Evolutionary conservation across 1,140 invertebrate genomes (phyloP).

Genomic region (Euglossa dilemma): DNA sequence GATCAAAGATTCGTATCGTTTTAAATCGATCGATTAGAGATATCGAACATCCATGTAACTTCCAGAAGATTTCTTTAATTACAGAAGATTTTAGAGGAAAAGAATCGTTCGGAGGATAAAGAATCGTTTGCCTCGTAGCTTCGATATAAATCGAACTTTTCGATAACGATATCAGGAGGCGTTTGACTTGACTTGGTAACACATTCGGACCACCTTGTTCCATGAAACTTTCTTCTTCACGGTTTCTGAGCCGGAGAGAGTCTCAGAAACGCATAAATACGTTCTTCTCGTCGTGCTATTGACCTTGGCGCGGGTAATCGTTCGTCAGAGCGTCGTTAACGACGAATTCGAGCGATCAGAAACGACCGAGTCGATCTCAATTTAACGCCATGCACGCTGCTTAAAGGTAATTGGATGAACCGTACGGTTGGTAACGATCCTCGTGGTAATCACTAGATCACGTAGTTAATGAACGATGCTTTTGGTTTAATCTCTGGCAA

Average conservation of each 20-base stretch:
- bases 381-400: not conserved
- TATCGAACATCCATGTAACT: no score
- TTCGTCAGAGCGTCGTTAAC: not conserved
- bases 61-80: no score
- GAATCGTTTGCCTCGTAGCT: not conserved
- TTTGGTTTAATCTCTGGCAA: not conserved
- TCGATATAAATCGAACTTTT: not conserved
- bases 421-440: not conserved
- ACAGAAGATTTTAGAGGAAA: no score
- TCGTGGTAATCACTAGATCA: not conserved
- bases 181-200: not conserved
- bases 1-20: no score
- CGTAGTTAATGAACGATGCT: not conserved
- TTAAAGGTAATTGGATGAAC: constrained; percentile 1
- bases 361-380: not conserved
- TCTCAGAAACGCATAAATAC: constrained; percentile 14
- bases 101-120: not conserved
- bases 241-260: constrained; percentile 62
- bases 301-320: constrained; percentile 2
- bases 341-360: not conserved
- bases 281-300: not conserved
- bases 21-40: no score
- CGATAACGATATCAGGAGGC: not conserved
- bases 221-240: constrained; percentile 58
- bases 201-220: not conserved